Conservation (phyloP, 2,888 invertebrate genomes). For the Panopea generosa region DNA sequence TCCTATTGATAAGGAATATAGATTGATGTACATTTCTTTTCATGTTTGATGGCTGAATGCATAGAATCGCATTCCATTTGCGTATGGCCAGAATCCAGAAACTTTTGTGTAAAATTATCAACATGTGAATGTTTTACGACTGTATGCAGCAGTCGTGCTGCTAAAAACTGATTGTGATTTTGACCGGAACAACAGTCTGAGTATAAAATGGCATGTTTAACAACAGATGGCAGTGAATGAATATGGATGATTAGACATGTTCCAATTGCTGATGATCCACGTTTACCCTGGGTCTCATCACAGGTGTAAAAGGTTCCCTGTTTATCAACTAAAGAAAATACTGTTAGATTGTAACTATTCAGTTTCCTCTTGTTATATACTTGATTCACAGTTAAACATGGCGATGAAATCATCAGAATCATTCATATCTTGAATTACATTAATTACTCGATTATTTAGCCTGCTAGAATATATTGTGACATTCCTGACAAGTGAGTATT, state of each 20-base stretch:
- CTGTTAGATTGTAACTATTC: conserved; percentile 43
- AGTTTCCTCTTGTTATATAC: conserved; percentile 47
- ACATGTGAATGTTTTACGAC: conserved; percentile 11
- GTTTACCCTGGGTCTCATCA: conserved; percentile 37
- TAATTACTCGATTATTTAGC: too few relatives aligned
- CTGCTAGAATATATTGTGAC: too few relatives aligned
- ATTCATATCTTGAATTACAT: too few relatives aligned
- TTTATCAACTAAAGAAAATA: conserved; percentile 36
- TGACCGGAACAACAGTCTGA: conserved; percentile 49
- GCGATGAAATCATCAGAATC: too few relatives aligned
- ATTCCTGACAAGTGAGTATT: too few relatives aligned
- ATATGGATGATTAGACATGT: conserved; percentile 32
- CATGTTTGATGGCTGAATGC: conserved; percentile 23
- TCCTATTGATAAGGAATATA: conserved; percentile 31
- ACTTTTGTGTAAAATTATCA: conserved; percentile 40
- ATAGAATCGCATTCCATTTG: conserved; percentile 32
- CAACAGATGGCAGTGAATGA: conserved; percentile 20
- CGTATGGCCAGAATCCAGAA: conserved; percentile 48
- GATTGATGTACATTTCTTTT: conserved; percentile 16
- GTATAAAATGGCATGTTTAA: conserved; percentile 28
- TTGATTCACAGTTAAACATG: conserved; percentile 46
- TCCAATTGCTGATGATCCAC: conserved; percentile 43
- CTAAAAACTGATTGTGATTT: conserved; percentile 43
- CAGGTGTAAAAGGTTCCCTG: conserved; percentile 26
- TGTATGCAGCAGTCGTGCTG: conserved; percentile 31